Evolutionary conservation across 2,888 invertebrate species (phyloP).

Genomic region (Gryllus longicercus): DNA sequence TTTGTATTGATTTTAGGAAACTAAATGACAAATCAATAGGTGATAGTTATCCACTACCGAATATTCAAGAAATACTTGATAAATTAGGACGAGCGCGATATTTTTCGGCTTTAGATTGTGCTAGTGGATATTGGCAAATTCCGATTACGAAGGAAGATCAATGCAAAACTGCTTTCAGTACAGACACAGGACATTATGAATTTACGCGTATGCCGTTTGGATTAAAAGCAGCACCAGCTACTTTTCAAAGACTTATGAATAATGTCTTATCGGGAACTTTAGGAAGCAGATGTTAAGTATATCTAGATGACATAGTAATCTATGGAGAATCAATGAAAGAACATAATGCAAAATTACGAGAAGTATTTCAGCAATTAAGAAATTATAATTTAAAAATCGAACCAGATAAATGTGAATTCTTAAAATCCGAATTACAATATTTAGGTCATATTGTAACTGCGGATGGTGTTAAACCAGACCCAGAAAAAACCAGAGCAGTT

Average conservation of each 20-base stretch:
- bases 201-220: slow-evolving; percentile 43
- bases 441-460: slow-evolving; percentile 44
- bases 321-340: slow-evolving; percentile 3
- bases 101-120: slow-evolving; percentile 42
- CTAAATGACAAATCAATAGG: slow-evolving; percentile 35
- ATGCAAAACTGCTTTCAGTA: slow-evolving; percentile 42
- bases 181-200: slow-evolving; percentile 41
- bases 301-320: slow-evolving; percentile 42
- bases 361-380: not conserved
- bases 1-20: slow-evolving; percentile 41
- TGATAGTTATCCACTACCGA: slow-evolving; percentile 37
- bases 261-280: slow-evolving; percentile 39
- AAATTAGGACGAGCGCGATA: slow-evolving; percentile 41
- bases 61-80: slow-evolving; percentile 42
- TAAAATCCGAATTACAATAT: slow-evolving; percentile 40
- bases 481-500: slow-evolving; percentile 40
- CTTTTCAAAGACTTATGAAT: slow-evolving; percentile 44
- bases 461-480: slow-evolving; percentile 44
- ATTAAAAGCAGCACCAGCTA: slow-evolving; percentile 41
- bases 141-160: slow-evolving; percentile 39
- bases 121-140: slow-evolving; percentile 43
- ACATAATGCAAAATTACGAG: not conserved
- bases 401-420: slow-evolving; percentile 27
- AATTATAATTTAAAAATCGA: slow-evolving; percentile 19
- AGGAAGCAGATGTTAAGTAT: slow-evolving; percentile 39